A percentile compares a stretch with the other conserved stretches of the same genome.
Evolutionary conservation across 2,113 vertebrate species (phyloP).

Genomic region (Hippocampus comes): DNA sequence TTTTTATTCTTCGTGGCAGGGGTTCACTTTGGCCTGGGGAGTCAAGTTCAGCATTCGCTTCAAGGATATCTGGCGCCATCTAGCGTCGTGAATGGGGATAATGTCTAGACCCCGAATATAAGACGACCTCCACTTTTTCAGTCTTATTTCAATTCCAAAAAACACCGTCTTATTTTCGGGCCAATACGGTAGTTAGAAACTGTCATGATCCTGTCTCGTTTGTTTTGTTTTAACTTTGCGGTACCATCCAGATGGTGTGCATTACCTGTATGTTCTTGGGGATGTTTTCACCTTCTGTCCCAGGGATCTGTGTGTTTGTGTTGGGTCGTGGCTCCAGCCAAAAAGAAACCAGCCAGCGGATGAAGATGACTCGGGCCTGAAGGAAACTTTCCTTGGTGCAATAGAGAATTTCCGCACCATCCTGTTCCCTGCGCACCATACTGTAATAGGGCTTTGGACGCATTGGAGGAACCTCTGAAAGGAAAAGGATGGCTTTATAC

Average conservation of each 20-base stretch:
- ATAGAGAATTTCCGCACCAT: constrained; percentile 86
- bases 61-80: too few species aligned
- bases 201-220: too few species aligned
- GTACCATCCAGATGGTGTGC: neutral
- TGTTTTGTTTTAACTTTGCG: neutral
- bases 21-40: too few species aligned
- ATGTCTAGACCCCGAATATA: too few species aligned
- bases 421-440: constrained; percentile 88
- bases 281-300: constrained; percentile 92
- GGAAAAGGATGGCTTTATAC: neutral
- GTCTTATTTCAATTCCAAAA: too few species aligned
- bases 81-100: too few species aligned
- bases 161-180: too few species aligned
- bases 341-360: constrained; percentile 98
- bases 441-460: constrained; percentile 94
- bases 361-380: constrained; percentile 94
- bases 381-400: constrained; percentile 98
- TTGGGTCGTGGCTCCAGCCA: constrained; percentile 95
- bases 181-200: too few species aligned
- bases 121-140: too few species aligned
- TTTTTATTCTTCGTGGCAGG: too few species aligned
- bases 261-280: constrained; percentile 98
- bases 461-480: constrained; percentile 87
- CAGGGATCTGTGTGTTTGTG: constrained; percentile 87
- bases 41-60: too few species aligned